These are phyloP conservation scores for Podarcis siculus DNA, from an alignment of 2,797 vertebrate genomes.

Conservation along the genomic window DNA sequence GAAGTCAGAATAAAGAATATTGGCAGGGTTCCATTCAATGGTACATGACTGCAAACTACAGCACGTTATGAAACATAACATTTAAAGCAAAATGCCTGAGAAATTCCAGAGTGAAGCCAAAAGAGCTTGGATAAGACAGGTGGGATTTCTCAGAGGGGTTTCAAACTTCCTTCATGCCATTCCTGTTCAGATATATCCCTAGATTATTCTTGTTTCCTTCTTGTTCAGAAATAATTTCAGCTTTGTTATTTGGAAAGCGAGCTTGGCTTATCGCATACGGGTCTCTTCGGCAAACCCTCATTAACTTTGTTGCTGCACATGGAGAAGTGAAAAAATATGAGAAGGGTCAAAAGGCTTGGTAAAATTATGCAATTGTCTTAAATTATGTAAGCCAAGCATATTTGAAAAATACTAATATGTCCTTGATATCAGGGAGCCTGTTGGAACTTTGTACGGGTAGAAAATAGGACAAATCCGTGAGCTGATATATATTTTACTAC, in stretches of 20 bases:
- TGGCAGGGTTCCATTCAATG: neutral
- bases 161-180: neutral
- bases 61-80: neutral
- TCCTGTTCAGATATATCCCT: neutral
- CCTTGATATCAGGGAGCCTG: constrained; percentile 32
- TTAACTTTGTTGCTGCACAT: constrained; percentile 10
- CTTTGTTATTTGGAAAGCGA: neutral
- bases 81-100: neutral
- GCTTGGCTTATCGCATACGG: constrained; percentile 39
- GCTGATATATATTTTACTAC: neutral
- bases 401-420: constrained; percentile 59
- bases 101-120: neutral
- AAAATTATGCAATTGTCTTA: constrained; percentile 34
- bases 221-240: too few relatives aligned
- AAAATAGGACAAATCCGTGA: neutral
- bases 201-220: neutral
- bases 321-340: constrained; percentile 20
- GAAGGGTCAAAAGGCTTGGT: constrained; percentile 44
- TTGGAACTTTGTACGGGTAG: neutral
- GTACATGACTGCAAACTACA: neutral
- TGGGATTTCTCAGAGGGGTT: neutral
- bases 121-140: neutral
- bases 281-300: constrained; percentile 35
- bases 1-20: neutral
- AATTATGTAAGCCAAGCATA: constrained; percentile 64